Evolutionary conservation across 2,797 vertebrate genomes (phyloP), one percentile per base, ranked within the genome.

Genomic region (Xenopus petersii): DNA sequence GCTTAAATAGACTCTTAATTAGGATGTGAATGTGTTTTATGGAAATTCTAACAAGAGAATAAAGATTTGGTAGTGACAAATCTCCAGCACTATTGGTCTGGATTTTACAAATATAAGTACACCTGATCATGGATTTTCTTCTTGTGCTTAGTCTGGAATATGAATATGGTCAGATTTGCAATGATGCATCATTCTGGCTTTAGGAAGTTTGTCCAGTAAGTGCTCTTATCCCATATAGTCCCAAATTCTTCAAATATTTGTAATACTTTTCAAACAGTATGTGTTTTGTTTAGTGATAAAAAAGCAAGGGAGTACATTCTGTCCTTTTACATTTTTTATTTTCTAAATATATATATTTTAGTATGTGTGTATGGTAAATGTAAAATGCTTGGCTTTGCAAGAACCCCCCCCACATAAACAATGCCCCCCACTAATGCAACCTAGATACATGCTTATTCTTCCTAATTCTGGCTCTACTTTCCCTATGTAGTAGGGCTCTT

Each of bases 121-220:
- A 77, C 61, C 64, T 12, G 75, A 63, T 64, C 47, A 21, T 55
- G 64, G 69, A 72, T 77, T 77, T 72, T 63, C 69, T 61, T 72
- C 46, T 42, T 51, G 49, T 12, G 49, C 49, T 67, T 54, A 63
- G 63, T 67, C 49, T 77, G 58, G 48, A 72, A 71, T 56, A 77
- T 67, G 64, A 72, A 72, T 77, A 72, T 77, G 70, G 70, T 67
- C 49, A 46, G 69, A 67, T 67, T 67, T 51, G 21, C 64, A 67
- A 48, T 71, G 48, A 72, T 77, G 47, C 70, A 47, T 67, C 64
- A 30, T 47, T 46, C 64, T 56, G 67, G 75, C 70, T 77, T 71
- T 72, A 30, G 69, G 63, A 72, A 72, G 64, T 70, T 77, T 47
- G 65, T 77, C 67, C 71, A 67, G 70, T 72, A 65, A 71, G 48